A percentile compares a stretch with the other conserved stretches of the same genome.
Evolutionary conservation across 2,888 invertebrate species (phyloP).

Genomic region (Lasioglossum pauxillum): DNA sequence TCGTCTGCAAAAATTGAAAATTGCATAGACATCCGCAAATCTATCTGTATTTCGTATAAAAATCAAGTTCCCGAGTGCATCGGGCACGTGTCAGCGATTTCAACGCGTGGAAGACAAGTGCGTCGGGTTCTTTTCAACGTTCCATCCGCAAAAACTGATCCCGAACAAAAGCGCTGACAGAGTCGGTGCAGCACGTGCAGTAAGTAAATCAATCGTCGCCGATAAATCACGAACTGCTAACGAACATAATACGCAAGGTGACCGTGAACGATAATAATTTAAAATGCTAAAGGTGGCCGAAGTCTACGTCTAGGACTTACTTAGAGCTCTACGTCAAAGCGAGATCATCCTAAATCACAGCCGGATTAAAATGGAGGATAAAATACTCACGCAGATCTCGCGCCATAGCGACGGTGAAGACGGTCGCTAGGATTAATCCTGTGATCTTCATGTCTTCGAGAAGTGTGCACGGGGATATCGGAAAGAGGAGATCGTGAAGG

Average conservation of each 20-base stretch:
- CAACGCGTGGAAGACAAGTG: neutral
- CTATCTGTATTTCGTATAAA: too few species aligned
- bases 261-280: neutral
- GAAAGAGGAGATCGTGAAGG: neutral
- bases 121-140: neutral
- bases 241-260: neutral
- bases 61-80: neutral
- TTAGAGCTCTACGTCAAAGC: too few species aligned
- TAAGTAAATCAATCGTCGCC: neutral
- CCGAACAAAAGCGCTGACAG: neutral
- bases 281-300: neutral
- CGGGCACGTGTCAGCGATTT: neutral
- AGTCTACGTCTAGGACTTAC: neutral
- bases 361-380: neutral
- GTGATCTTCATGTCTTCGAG: conserved; percentile 34
- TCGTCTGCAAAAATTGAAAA: too few species aligned
- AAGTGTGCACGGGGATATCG: neutral
- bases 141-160: neutral
- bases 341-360: too few species aligned
- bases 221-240: neutral
- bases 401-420: conserved; percentile 40
- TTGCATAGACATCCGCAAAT: too few species aligned
- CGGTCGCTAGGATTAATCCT: conserved; percentile 44
- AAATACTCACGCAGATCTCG: conserved; percentile 77
- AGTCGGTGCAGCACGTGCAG: neutral